phyloP scores from a whole-genome alignment of 2,113 vertebrate genomes.

The Poecile atricapillus region DNA sequence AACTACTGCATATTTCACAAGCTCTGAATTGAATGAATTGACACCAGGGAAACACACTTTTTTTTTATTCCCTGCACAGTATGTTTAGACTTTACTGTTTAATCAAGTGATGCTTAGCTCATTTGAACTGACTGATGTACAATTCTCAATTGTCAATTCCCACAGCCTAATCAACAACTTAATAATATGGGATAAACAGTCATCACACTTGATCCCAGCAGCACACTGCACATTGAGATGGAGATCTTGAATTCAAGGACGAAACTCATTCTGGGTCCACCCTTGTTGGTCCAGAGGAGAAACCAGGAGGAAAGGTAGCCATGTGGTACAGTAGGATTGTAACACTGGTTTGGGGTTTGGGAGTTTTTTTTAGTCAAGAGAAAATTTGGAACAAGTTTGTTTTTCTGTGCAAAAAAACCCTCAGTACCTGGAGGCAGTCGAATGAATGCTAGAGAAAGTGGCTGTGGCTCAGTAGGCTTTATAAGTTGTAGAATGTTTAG shows the following conservation, averaged over 20 bases:
- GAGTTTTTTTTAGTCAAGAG: neutral
- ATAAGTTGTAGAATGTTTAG: neutral
- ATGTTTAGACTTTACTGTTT: slow-evolving; percentile 10
- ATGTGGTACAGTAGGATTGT: neutral
- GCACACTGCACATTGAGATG: neutral
- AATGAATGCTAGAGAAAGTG: neutral
- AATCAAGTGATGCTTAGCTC: slow-evolving; percentile 28
- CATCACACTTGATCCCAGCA: neutral
- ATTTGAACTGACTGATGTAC: slow-evolving; percentile 21
- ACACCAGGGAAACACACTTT: neutral
- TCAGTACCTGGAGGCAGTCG: neutral
- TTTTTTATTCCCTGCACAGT: neutral
- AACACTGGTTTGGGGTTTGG: neutral
- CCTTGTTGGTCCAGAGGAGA: neutral
- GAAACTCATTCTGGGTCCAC: neutral
- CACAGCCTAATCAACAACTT: slow-evolving; percentile 8
- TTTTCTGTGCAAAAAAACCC: neutral
- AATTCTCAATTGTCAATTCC: neutral
- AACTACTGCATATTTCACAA: neutral
- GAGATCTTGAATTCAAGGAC: slow-evolving; percentile 11
- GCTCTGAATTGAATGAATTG: neutral
- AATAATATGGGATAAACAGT: neutral
- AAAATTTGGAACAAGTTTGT: neutral
- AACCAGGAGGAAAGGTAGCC: neutral
- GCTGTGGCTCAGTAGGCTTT: neutral